Evolutionary conservation across 2,113 vertebrate genomes (phyloP), one percentile per base, ranked within the genome.

Genomic region (Sciurus niger): DNA sequence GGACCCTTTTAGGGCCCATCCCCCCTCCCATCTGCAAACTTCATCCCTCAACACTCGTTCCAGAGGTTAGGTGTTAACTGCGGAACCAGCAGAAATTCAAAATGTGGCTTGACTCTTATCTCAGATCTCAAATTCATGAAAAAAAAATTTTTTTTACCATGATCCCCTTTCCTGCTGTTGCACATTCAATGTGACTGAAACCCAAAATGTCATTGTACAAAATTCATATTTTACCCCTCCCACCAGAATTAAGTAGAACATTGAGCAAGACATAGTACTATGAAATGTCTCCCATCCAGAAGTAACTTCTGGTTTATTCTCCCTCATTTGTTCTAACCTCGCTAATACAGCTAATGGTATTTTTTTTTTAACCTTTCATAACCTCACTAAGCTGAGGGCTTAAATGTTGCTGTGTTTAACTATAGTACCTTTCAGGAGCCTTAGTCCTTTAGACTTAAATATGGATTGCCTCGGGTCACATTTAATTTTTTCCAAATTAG

Each of bases 141-240:
- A 37, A 37, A 74, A 48, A 48, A 48, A 48, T 8, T 48, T 48
- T 48, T 48, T 48, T 48, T 48, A 48, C 46, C 51, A 60, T 25
- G 28, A 43, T 60, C 68, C 55, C 78, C 34, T 92, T 92, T 91
- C 90, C 70, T 94, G 74, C 74, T 78, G 78, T 70, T 94, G 67
- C 43, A 51, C 58, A 89, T 89, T 84, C 84, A 90, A 18, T 63
- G 65, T 90, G 83, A 89, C 72, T 72, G 70, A 80, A 87, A 95
- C 87, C 65, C 89, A 89, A 96, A 95, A 63, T 60, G 34, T 94
- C 82, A 93, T 82, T 93, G 65, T 58, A 94, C 60, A 77, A 84
- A 94, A 97, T 92, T 94, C 65, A 22, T 72, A 84, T 86, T 96
- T 89, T 73, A 95, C 55, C 60, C 24, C 9, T 10, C 60, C 60